Conservation (phyloP, 2,113 vertebrate genomes). For the Dasyornis broadbenti region DNA sequence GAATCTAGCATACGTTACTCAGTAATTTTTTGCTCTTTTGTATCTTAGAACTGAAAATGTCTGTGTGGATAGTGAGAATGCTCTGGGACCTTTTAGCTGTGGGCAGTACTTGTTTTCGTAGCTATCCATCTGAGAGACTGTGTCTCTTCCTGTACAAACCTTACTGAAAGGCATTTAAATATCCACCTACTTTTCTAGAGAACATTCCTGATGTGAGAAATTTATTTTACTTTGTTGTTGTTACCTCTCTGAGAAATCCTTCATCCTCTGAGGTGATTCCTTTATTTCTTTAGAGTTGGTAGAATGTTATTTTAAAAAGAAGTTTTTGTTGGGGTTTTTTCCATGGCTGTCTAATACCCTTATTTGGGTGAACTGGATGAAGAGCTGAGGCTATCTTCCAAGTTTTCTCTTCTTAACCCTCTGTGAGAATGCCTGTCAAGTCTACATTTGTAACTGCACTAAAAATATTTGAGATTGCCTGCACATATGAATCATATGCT, state of each 20-base stretch:
- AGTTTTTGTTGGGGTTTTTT: neutral
- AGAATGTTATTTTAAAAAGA: neutral
- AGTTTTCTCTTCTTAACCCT: neutral
- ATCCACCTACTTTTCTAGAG: neutral
- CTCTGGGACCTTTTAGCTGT: neutral
- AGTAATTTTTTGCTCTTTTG: neutral
- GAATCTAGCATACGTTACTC: neutral
- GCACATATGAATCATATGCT: neutral
- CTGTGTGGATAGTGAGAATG: neutral
- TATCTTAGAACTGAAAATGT: neutral
- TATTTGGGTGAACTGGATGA: neutral
- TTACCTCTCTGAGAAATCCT: neutral
- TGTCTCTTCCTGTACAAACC: neutral
- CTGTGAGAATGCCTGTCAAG: neutral
- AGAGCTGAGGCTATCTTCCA: neutral
- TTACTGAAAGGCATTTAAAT: neutral
- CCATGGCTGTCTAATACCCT: neutral
- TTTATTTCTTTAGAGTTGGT: neutral
- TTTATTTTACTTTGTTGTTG: neutral
- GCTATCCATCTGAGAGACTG: neutral
- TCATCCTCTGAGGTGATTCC: neutral
- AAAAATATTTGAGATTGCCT: neutral
- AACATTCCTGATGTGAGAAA: neutral
- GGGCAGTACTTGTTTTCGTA: neutral
- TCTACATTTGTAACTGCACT: neutral